phyloP scores from a whole-genome alignment of 2,797 vertebrate genomes.

The Syndactyla subalaris region DNA sequence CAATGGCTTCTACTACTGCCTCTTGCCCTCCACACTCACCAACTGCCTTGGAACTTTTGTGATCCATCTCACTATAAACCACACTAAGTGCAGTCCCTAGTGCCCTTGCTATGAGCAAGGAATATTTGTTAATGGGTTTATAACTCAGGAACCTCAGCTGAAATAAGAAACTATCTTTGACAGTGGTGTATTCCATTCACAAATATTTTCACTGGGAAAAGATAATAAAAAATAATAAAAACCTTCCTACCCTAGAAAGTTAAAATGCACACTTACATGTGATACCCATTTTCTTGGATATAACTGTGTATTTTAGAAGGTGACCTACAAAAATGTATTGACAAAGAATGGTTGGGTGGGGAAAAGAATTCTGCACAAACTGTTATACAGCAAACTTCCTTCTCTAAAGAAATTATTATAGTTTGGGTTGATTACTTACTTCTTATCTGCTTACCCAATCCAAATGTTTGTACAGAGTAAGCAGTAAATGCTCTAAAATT shows the following conservation, averaged over 20 bases:
- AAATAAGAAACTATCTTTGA: neutral
- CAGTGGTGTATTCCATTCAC: neutral
- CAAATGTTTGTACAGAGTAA: neutral
- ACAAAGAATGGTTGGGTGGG: neutral
- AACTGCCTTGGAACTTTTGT: neutral
- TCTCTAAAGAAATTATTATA: neutral
- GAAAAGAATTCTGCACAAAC: neutral
- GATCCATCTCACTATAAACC: neutral
- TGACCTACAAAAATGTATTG: neutral
- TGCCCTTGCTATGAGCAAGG: neutral
- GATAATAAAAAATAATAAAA: neutral
- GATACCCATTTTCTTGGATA: neutral
- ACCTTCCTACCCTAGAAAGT: neutral
- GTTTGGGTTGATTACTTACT: neutral
- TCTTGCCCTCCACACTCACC: neutral
- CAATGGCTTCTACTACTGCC: neutral
- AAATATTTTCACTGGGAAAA: neutral
- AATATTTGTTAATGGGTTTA: neutral
- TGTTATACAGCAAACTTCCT: neutral
- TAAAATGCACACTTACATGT: neutral
- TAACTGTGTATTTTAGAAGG: neutral
- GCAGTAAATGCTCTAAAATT: neutral
- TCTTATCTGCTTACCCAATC: neutral
- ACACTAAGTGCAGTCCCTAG: neutral
- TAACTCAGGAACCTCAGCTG: neutral